These are phyloP conservation scores for Meteorus cinctellus DNA, from an alignment of 2,888 invertebrate genomes.

Conservation along the genomic window DNA sequence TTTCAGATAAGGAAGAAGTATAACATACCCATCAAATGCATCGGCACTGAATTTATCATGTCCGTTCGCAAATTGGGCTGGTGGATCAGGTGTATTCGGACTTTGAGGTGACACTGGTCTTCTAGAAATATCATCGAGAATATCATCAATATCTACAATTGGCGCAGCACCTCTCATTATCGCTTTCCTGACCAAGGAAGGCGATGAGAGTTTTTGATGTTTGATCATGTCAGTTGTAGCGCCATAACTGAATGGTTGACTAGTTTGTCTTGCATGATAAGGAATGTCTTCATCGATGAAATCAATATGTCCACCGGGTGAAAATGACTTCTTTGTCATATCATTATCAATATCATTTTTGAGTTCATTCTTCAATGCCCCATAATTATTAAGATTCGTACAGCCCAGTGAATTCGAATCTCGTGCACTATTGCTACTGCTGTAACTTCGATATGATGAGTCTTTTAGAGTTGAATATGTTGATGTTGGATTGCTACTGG, in stretches of 20 bases:
- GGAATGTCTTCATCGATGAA: constrained; percentile 83
- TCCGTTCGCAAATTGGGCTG: constrained; percentile 68
- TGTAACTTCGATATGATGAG: constrained; percentile 66
- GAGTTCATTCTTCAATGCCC: constrained; percentile 64
- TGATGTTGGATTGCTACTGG: constrained; percentile 61
- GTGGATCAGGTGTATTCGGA: constrained; percentile 65
- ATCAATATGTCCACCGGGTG: constrained; percentile 73
- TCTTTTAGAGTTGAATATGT: constrained; percentile 69
- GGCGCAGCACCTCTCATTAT: constrained; percentile 65
- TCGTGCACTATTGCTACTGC: constrained; percentile 54
- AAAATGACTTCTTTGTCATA: constrained; percentile 60
- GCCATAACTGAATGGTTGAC: constrained; percentile 92
- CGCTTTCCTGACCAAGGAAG: constrained; percentile 87
- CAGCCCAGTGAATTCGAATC: constrained; percentile 65
- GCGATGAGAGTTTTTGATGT: constrained; percentile 86
- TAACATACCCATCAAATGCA: constrained; percentile 64
- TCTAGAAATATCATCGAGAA: constrained; percentile 63
- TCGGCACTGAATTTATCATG: constrained; percentile 56
- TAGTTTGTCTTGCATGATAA: constrained; percentile 93
- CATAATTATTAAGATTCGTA: constrained; percentile 64
- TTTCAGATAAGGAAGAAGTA: not conserved
- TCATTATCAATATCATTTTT: constrained; percentile 57
- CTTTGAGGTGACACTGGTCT: constrained; percentile 64
- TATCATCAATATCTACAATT: constrained; percentile 70
- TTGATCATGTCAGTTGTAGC: constrained; percentile 82